Evolutionary conservation across 1,140 invertebrate genomes (phyloP), one percentile per base, ranked within the genome.

Genomic region (Drosophila tropicalis): DNA sequence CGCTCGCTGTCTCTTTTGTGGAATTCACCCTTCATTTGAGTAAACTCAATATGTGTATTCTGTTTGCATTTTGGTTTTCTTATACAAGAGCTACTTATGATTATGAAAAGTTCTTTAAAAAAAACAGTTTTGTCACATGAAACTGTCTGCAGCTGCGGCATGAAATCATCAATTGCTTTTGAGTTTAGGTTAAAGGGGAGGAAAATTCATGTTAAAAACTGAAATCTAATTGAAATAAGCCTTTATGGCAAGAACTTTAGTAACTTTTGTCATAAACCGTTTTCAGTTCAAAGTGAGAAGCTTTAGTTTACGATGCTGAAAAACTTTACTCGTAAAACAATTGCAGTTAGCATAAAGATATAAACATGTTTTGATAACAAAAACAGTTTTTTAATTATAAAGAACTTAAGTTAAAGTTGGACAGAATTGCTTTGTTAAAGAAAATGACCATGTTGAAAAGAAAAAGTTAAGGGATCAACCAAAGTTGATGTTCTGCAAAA

Each of bases 71-170:
- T 56, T 3, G 22, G 55, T 15, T 56, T 19, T 13, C n/a, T 17
- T 47, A 15, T 58, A 36, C 17, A 19, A 36, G 56, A 36, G 44
- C 44, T 51, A 51, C 44, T 51, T 51, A 19, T 51, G 44, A 22
- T 51, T 51, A 51, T 51, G 17, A 10, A 51, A 36, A 58, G 32
- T 58, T 58, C 29, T 56, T 7, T 13, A 36, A 62, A 62, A 62
- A 25, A 62, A 62, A 29, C 25, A 15, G 6, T 47, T 51, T 63
- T 67, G 70, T 78, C 81, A 86, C 58, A 62, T 44, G 78, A 85
- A 67, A 82, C 79, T 83, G 76, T 67, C 62, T 40, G 70, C 83
- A 87, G 83, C 84, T 86, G 83, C 79, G 76, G 25, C 41, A 89
- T 87, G 76, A 86, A 77, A 55, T 87, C 83, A 79, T 80, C 75